Evolutionary conservation across 2,888 invertebrate species (phyloP), one percentile per base, ranked within the genome.

Genomic region (Acanthococcus lagerstroemiae): DNA sequence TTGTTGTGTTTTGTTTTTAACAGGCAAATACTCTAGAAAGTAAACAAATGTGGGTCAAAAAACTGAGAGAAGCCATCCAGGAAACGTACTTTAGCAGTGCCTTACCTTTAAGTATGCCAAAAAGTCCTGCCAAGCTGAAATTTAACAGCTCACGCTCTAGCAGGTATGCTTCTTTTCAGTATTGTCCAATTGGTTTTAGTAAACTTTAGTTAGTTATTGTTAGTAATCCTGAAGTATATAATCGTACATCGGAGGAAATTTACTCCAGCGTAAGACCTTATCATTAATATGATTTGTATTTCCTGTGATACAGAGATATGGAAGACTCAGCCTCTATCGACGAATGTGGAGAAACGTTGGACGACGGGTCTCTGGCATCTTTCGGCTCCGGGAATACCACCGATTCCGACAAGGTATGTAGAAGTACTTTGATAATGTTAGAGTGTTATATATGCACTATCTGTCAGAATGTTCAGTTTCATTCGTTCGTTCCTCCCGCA

Each of bases 21-120:
- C 83, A 93, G 77, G 93, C 95, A 0, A 87, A 88, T 56, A 90
- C 90, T 44, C 81, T 95, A 67, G 95, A 96, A 74, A 87, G 88
- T 52, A 96, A 96, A 76, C 94, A 95, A 78, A 82, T 88, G 48
- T 97, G 97, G 96, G 95, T 96, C 68, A 93, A 94, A 73, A 87
- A 94, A 73, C 81, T 97, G 65, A 81, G 95, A 68, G 95, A 96
- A 78, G 89, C 96, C 66, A 95, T 96, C 75, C 94, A 94, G 80
- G 94, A 94, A 78, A 93, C 93, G 0, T 94, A 91, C 79, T 92
- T 94, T 80, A 90, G 89, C 74, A 86, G 88, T 37, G 88, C 89
- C 1, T 82, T 88, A 74, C 91, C 92, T 4, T 80, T 87, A 68
- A 84, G 84, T 48, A 78, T 83, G 69, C 91, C 91, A 21, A 88